Conservation (phyloP, 2,797 vertebrate genomes). For the Acridotheres tristis region DNA sequence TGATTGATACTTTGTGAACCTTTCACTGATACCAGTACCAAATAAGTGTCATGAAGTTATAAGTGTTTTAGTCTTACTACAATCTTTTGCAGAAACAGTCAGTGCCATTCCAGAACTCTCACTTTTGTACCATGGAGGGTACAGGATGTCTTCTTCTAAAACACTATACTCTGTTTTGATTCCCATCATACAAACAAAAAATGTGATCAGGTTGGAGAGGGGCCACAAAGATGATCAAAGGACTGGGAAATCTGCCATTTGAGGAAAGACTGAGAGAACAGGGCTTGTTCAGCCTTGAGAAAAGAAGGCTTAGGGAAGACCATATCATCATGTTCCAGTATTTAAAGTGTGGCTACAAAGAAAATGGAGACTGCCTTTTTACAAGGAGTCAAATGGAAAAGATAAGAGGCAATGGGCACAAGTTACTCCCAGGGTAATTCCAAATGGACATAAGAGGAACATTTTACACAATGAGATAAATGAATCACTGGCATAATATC, state of each 20-base stretch:
- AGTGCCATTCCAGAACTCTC: neutral
- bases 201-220: neutral
- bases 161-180: neutral
- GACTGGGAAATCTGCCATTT: neutral
- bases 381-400: neutral
- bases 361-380: neutral
- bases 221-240: neutral
- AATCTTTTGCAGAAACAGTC: neutral
- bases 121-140: neutral
- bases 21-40: neutral
- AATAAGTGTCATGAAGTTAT: neutral
- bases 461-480: neutral
- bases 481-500: neutral
- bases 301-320: neutral
- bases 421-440: neutral
- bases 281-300: neutral
- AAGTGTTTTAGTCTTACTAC: neutral
- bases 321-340: neutral
- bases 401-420: neutral
- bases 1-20: neutral
- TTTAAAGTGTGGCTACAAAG: neutral
- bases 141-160: neutral
- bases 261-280: neutral
- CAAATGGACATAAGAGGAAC: neutral
- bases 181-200: neutral